These are phyloP conservation scores for Pimephales promelas DNA, from an alignment of 2,113 vertebrate genomes.

Conservation along the genomic window DNA sequence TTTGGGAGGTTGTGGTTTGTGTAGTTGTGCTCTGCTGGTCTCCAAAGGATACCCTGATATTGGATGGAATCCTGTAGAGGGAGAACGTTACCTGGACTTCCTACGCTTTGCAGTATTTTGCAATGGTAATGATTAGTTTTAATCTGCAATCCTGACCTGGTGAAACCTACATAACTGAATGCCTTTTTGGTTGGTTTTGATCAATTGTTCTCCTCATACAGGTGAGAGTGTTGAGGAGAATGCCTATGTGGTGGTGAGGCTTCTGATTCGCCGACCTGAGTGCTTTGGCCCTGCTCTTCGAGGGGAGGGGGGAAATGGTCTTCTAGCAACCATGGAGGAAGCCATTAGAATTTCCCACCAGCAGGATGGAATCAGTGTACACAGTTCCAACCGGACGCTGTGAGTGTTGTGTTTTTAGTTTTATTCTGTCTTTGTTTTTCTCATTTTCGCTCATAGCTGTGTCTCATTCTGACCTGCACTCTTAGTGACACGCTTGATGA, in stretches of 20 bases:
- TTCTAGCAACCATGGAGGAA: conserved; percentile 89
- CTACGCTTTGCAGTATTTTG: conserved; percentile 96
- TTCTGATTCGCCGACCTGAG: conserved; percentile 91
- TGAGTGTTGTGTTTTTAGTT: conserved; percentile 53
- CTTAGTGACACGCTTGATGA: conserved; percentile 80
- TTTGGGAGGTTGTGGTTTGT: conserved; percentile 88
- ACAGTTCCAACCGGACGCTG: conserved; percentile 80
- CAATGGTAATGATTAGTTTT: conserved; percentile 79
- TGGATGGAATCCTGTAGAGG: conserved; percentile 97
- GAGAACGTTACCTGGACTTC: conserved; percentile 93
- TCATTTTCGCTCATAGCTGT: neutral
- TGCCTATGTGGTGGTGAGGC: conserved; percentile 88
- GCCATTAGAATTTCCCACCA: conserved; percentile 91
- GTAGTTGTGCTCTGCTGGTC: conserved; percentile 87
- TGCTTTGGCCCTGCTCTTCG: conserved; percentile 92
- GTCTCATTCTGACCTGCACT: neutral
- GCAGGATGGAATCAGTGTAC: conserved; percentile 80
- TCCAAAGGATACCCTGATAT: conserved; percentile 91
- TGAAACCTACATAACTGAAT: neutral
- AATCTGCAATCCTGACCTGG: neutral
- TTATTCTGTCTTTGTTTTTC: neutral
- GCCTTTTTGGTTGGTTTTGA: neutral
- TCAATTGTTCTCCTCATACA: conserved; percentile 56
- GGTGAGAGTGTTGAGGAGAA: conserved; percentile 97
- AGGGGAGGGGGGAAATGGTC: conserved; percentile 89